Evolutionary conservation across 2,797 vertebrate genomes (phyloP).

Genomic region (Hapalemur alaotrensis): DNA sequence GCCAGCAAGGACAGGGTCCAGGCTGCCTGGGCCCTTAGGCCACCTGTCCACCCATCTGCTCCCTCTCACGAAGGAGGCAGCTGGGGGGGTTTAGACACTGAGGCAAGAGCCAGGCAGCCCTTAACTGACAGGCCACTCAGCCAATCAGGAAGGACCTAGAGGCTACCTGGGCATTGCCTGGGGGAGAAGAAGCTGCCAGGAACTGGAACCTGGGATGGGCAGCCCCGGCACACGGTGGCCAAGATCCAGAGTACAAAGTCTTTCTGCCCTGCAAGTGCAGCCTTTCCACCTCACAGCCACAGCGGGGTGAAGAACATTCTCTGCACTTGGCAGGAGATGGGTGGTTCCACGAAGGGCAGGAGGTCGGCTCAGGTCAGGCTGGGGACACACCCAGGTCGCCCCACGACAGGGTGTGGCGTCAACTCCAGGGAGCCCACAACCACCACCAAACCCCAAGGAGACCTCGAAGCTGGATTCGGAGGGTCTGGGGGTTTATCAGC

Average conservation of each 20-base stretch:
- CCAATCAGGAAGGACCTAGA: neutral
- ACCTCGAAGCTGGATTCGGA: too few relatives aligned
- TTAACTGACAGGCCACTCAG: neutral
- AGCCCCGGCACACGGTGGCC: accelerated
- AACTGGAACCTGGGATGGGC: neutral
- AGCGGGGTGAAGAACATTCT: too few relatives aligned
- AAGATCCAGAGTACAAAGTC: neutral
- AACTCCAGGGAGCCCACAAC: neutral
- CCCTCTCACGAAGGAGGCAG: neutral
- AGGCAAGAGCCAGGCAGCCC: neutral
- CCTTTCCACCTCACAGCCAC: neutral
- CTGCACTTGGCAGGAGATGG: neutral
- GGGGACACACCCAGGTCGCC: accelerated
- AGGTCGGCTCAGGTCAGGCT: neutral
- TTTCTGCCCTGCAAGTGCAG: neutral
- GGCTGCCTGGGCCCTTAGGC: accelerated
- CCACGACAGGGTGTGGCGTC: accelerated
- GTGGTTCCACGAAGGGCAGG: neutral
- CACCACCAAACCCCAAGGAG: neutral
- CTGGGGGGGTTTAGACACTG: neutral
- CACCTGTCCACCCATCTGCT: neutral
- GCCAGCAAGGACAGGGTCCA: neutral
- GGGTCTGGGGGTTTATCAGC: too few relatives aligned
- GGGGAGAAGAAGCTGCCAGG: neutral
- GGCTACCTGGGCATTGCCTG: neutral